phyloP scores from a whole-genome alignment of 2,888 invertebrate species.

The Leucania comma region DNA sequence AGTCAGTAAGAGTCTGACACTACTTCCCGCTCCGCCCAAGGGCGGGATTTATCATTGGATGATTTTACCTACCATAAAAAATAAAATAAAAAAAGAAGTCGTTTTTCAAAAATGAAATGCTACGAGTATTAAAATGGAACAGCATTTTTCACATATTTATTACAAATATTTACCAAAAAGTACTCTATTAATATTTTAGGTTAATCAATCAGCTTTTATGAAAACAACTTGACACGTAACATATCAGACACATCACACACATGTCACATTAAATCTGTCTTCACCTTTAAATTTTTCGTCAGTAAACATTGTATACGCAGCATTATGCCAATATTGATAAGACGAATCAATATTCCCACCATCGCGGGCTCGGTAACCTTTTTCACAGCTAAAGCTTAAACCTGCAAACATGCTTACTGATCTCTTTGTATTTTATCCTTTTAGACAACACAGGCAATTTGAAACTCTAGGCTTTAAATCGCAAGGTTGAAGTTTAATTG shows the following conservation, averaged over 20 bases:
- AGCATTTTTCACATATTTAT: not conserved
- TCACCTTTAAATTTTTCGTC: conserved; percentile 42
- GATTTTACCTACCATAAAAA: too few species aligned
- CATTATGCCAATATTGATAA: conserved; percentile 82
- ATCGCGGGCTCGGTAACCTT: conserved; percentile 76
- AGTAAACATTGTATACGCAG: conserved; percentile 67
- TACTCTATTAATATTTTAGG: not conserved
- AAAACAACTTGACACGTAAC: conserved; percentile 21
- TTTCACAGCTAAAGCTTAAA: conserved; percentile 77
- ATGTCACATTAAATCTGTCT: conserved; percentile 38
- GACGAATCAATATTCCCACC: conserved; percentile 83
- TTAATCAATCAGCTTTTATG: conserved; percentile 16
- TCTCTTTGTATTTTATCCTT: conserved; percentile 76
- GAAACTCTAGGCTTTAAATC: conserved; percentile 14
- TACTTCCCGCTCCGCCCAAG: too few species aligned
- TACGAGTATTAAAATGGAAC: not conserved
- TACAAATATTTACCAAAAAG: not conserved
- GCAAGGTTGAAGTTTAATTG: conserved; percentile 41
- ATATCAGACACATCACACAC: conserved; percentile 12
- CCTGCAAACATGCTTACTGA: conserved; percentile 78
- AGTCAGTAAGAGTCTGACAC: too few species aligned
- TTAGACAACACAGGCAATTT: conserved; percentile 39
- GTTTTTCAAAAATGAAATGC: not conserved
- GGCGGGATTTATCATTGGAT: too few species aligned
- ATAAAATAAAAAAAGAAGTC: not conserved